Evolutionary conservation across 1,140 invertebrate species (phyloP), one percentile per base, ranked within the genome.

Genomic region (Polypedilum pembai): DNA sequence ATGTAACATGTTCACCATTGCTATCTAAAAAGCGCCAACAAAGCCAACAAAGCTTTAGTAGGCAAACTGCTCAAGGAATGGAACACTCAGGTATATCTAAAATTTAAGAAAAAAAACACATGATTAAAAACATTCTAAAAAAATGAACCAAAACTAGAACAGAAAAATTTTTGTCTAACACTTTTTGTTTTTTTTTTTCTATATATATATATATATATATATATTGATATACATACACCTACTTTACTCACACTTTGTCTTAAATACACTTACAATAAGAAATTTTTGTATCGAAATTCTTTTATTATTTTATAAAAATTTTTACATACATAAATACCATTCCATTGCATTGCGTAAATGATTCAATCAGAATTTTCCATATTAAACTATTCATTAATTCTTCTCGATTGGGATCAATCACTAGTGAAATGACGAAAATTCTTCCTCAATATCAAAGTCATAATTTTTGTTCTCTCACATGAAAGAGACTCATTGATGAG

Each of bases 1-100:
- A 69, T 69, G 17, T 69, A 69, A 18, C 65, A 69, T 69, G 65
- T 69, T 69, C 65, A 69, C 65, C 65, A 69, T 69, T 69, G 65
- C 65, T 21, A 69, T 69, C 65, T 56, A 56, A 56, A 69, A 69
- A 69, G 65, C 65, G 65, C 65, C 65, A 69, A 20, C 65, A 21
- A 56, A 56, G 45, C 45, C 45, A 56, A 18, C 17, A 69, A 69
- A 69, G 65, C 65, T 69, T 69, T 20, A 18, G 65, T 69, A 69
- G 65, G 65, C 65, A 69, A 69, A 18, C 65, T 5, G 17, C 65
- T 69, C 65, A 69, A 69, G 65, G 65, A 69, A 69, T 69, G 65
- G 20, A 21, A 18, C 17, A 21, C 65, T 20, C 65, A 69, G 65
- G 65, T 69, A 69, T 21, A 69, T 69, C 18, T 10, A 69, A 20